phyloP scores from a whole-genome alignment of 2,888 invertebrate genomes.

The Acleris literana region DNA sequence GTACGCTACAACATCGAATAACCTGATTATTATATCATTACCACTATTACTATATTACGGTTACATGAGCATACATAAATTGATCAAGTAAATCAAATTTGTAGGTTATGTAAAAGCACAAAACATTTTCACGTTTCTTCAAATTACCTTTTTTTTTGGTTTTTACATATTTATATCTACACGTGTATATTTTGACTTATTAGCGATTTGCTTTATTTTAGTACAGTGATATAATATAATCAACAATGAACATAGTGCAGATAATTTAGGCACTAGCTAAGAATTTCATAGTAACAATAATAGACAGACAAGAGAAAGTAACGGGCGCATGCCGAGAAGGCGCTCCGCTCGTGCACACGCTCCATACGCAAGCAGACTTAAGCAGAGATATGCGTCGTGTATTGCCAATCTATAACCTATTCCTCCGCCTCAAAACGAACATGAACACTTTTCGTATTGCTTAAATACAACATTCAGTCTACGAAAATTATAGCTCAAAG shows the following conservation, averaged over 20 bases:
- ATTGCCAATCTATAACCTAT: conserved; percentile 6
- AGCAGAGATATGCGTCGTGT: conserved; percentile 5
- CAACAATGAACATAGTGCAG: conserved; percentile 24
- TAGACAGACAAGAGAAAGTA: not conserved
- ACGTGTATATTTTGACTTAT: conserved; percentile 19
- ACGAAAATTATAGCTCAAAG: conserved; percentile 22
- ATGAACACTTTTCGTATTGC: conserved; percentile 35
- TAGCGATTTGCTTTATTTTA: conserved; percentile 9
- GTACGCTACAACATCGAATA: conserved; percentile 68
- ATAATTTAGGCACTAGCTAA: conserved; percentile 24
- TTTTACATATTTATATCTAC: conserved; percentile 37
- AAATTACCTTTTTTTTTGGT: conserved; percentile 72
- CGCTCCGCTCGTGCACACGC: not conserved
- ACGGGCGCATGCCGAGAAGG: not conserved
- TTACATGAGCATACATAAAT: conserved; percentile 61
- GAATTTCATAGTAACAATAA: conserved; percentile 16
- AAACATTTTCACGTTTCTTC: conserved; percentile 69
- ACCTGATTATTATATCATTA: conserved; percentile 58
- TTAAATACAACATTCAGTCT: conserved; percentile 22
- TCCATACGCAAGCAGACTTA: not conserved
- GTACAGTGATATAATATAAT: conserved; percentile 14
- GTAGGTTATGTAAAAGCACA: conserved; percentile 47
- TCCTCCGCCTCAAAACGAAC: conserved; percentile 22
- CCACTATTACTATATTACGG: conserved; percentile 61
- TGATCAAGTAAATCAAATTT: conserved; percentile 52